A percentile compares a stretch with the other conserved stretches of the same genome.
phyloP scores from a whole-genome alignment of 2,797 vertebrate genomes.

The Thunnus albacares region DNA sequence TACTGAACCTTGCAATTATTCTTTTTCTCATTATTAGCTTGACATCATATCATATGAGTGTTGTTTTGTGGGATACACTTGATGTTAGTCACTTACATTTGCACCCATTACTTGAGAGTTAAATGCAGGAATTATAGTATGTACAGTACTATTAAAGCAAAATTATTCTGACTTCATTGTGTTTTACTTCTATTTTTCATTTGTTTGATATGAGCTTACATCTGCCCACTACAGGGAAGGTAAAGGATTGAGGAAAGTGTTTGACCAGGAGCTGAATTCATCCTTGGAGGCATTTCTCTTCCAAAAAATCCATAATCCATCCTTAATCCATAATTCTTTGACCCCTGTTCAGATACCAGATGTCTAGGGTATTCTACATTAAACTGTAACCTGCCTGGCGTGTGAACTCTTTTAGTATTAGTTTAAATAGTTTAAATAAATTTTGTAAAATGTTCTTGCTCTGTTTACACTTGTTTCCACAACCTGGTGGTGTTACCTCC shows the following conservation, averaged over 20 bases:
- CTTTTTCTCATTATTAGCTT: conserved; percentile 1
- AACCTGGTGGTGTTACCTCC: not conserved
- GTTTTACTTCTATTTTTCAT: conserved; percentile 1
- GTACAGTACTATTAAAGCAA: not conserved
- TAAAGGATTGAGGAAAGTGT: not conserved
- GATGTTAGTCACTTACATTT: not conserved
- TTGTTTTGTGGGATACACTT: conserved; percentile 10
- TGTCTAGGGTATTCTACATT: not conserved
- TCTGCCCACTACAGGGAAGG: not conserved
- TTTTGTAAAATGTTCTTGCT: not conserved
- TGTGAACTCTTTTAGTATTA: not conserved
- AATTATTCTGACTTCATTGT: not conserved
- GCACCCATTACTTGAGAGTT: not conserved
- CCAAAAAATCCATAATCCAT: not conserved
- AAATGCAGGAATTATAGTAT: too few relatives aligned
- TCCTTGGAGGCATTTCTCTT: not conserved
- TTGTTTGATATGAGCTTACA: not conserved
- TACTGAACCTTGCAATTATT: conserved; percentile 15
- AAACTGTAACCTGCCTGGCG: not conserved
- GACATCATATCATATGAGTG: not conserved
- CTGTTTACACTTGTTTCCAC: not conserved
- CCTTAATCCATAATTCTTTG: not conserved
- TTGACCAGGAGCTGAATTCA: not conserved
- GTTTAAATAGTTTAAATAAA: not conserved
- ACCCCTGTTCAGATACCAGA: not conserved